Evolutionary conservation across 1,140 invertebrate species (phyloP).

Genomic region (Diprion similis): DNA sequence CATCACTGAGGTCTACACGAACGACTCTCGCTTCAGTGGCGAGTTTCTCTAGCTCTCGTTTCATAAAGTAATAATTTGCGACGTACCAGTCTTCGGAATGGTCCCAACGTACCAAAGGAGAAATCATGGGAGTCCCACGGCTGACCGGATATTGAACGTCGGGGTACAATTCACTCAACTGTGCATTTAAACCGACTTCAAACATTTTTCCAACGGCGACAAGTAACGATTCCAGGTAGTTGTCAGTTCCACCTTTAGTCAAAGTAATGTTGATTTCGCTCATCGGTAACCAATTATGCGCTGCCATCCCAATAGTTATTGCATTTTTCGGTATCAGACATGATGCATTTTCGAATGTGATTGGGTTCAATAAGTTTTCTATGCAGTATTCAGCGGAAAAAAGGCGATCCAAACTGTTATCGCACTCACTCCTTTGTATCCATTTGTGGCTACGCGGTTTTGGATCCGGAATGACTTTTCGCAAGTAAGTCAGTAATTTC

Average conservation of each 20-base stretch:
- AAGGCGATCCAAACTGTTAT: constrained; percentile 67
- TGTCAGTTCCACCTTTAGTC: constrained; percentile 76
- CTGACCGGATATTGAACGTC: constrained; percentile 74
- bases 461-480: constrained; percentile 73
- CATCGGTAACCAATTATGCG: constrained; percentile 78
- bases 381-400: constrained; percentile 93
- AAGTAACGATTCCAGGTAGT: constrained; percentile 76
- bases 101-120: constrained; percentile 85
- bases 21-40: constrained; percentile 70
- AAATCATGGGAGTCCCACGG: constrained; percentile 74
- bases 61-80: constrained; percentile 60
- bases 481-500: constrained; percentile 74
- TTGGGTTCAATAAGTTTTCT: constrained; percentile 86
- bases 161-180: constrained; percentile 69
- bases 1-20: constrained; percentile 68
- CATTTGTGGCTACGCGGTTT: constrained; percentile 78
- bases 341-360: constrained; percentile 86
- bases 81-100: constrained; percentile 82
- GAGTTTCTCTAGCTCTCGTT: constrained; percentile 66
- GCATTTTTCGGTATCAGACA: constrained; percentile 80
- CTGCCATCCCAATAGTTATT: constrained; percentile 83
- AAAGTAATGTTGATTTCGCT: constrained; percentile 76
- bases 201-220: constrained; percentile 78
- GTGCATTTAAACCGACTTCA: constrained; percentile 68
- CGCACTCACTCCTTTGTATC: constrained; percentile 86